A percentile compares a stretch with the other conserved stretches of the same genome.
phyloP scores from a whole-genome alignment of 2,888 invertebrate species.

The Limnephilus lunatus region DNA sequence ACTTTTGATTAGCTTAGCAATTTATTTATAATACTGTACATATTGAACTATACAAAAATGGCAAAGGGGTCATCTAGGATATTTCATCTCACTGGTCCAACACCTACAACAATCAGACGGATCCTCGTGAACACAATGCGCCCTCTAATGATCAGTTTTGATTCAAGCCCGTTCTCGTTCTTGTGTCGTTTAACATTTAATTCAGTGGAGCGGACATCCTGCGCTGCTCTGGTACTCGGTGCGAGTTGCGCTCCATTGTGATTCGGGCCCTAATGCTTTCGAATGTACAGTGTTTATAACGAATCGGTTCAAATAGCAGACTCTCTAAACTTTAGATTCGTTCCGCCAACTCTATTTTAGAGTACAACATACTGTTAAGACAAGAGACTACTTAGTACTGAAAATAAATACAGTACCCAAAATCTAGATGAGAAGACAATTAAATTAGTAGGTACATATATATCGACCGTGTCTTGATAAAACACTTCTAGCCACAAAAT shows the following conservation, averaged over 20 bases:
- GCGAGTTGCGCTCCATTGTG: constrained; percentile 15
- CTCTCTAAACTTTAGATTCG: background rate
- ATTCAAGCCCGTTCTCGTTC: constrained; percentile 27
- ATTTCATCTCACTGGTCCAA: background rate
- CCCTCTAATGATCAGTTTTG: constrained; percentile 42
- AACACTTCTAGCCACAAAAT: too few relatives aligned
- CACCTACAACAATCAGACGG: background rate
- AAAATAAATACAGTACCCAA: background rate
- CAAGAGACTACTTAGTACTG: background rate
- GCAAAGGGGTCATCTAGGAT: background rate
- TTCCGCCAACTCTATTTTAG: background rate
- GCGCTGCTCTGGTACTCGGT: constrained; percentile 20
- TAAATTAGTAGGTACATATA: too few relatives aligned
- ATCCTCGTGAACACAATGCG: constrained; percentile 6
- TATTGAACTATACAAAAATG: too few relatives aligned
- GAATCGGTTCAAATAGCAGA: background rate
- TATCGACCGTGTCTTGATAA: too few relatives aligned
- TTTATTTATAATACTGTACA: too few relatives aligned
- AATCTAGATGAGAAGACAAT: background rate
- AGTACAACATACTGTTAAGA: background rate
- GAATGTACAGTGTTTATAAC: background rate
- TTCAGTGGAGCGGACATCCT: constrained; percentile 42
- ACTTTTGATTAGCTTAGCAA: too few relatives aligned
- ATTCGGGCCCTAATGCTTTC: background rate
- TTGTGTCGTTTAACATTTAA: constrained; percentile 33